These are phyloP conservation scores for Bucorvus abyssinicus DNA, from an alignment of 2,797 vertebrate species.

Conservation along the genomic window DNA sequence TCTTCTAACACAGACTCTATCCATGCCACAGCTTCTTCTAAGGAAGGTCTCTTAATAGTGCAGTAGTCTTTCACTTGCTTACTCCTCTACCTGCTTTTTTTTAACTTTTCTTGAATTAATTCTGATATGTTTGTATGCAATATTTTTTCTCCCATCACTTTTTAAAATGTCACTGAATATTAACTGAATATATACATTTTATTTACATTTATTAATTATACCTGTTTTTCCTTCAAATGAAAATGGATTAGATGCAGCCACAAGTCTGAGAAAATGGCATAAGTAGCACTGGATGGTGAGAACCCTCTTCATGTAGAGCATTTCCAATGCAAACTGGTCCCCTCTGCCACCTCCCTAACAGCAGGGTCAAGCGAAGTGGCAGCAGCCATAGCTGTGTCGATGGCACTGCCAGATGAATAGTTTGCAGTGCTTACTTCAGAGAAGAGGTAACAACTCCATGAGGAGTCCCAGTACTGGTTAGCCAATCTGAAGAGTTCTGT, in stretches of 20 bases:
- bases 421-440: neutral
- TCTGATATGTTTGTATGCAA: neutral
- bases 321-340: rapidly evolving
- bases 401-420: neutral
- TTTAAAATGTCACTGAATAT: neutral
- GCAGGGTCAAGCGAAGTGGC: neutral
- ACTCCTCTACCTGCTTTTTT: neutral
- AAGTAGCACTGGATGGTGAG: neutral
- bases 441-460: neutral
- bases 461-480: neutral
- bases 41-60: neutral
- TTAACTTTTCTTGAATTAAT: neutral
- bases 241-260: neutral
- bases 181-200: neutral
- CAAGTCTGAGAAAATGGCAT: neutral
- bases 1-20: neutral
- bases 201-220: neutral
- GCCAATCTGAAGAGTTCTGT: neutral
- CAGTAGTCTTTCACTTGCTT: neutral
- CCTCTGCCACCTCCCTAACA: neutral
- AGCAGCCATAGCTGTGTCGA: neutral
- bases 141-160: neutral
- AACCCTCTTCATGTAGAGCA: neutral
- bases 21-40: neutral
- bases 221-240: neutral